Evolutionary conservation across 2,888 invertebrate genomes (phyloP).

Genomic region (Microctonus hyperodae): DNA sequence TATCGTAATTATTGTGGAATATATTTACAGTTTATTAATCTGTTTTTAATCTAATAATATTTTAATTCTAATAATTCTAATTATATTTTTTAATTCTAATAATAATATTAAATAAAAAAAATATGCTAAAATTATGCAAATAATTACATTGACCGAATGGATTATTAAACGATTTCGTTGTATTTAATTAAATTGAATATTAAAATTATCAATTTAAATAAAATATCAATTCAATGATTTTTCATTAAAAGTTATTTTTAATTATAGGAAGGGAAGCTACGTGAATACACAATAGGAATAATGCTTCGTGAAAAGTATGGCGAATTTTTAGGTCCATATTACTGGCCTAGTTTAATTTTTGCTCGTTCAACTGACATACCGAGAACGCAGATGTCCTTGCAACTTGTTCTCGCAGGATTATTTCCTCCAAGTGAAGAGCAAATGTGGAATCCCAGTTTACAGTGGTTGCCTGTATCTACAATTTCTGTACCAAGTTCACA

Average conservation of each 20-base stretch:
- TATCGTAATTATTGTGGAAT: background rate
- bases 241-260: slow-evolving; percentile 6
- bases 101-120: too few relatives aligned
- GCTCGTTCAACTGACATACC: slow-evolving; percentile 65
- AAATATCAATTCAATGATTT: too few relatives aligned
- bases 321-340: slow-evolving; percentile 48
- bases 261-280: slow-evolving; percentile 53
- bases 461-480: slow-evolving; percentile 68
- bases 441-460: slow-evolving; percentile 60
- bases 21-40: background rate
- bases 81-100: too few relatives aligned
- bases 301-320: slow-evolving; percentile 55
- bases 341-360: slow-evolving; percentile 53
- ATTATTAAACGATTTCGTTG: too few relatives aligned
- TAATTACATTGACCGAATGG: too few relatives aligned
- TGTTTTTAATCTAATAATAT: too few relatives aligned
- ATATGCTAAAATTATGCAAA: too few relatives aligned
- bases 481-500: slow-evolving; percentile 61
- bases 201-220: too few relatives aligned
- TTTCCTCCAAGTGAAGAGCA: slow-evolving; percentile 63
- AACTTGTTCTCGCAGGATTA: slow-evolving; percentile 65
- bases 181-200: too few relatives aligned
- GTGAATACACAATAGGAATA: slow-evolving; percentile 57
- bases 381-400: slow-evolving; percentile 67
- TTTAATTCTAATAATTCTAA: too few relatives aligned